Base-by-base conservation (phyloP, 2,797 vertebrate species). In the Oryzias sinensis region DNA sequence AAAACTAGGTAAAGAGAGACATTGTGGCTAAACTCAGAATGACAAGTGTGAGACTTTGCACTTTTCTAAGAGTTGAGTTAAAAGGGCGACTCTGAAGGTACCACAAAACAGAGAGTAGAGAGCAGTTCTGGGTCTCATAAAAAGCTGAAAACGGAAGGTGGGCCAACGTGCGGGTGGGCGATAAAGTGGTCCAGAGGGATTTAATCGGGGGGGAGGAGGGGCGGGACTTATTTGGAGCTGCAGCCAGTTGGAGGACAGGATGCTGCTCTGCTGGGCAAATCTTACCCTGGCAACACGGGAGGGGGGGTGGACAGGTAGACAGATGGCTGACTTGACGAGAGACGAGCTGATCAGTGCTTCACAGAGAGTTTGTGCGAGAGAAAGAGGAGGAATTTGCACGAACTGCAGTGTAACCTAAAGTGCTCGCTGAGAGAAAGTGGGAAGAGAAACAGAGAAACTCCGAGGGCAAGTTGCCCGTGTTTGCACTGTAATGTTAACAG, bases 251-350 rank as follows among this genome's bases (percentile, higher is more conserved):
- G 78, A 85, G 80, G 67, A 63, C 43, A 45, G 74, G 46, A 55
- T 72, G 59, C 58, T 46, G 83, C 88, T 88, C 88, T 86, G 87
- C 83, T 79, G 87, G 88, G 85, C 71, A 84, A 89, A 88, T 89
- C 89, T 85, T 91, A 87, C 88, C 89, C 86, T 92, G 90, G 90
- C 88, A 91, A 90, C 89, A 91, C 84, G 85, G 88, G 80, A 68
- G 80, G 52, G 67, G 49, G 53, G 58, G 79, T 14, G 80, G 83
- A 91, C 88, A 90, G 90, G 89, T 90, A 88, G 87, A 90, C 90
- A 90, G 88, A 92, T 90, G 90, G 88, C 82, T 64, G 70, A 76
- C 66, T 76, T 83, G 80, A 85, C 77, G 81, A 80, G 84, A 85
- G 77, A 85, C 89, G 78, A 81, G 84, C 84, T 81, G 86, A 90